Base-by-base conservation (phyloP, 2,888 invertebrate species). In the Seladonia tumulorum region DNA sequence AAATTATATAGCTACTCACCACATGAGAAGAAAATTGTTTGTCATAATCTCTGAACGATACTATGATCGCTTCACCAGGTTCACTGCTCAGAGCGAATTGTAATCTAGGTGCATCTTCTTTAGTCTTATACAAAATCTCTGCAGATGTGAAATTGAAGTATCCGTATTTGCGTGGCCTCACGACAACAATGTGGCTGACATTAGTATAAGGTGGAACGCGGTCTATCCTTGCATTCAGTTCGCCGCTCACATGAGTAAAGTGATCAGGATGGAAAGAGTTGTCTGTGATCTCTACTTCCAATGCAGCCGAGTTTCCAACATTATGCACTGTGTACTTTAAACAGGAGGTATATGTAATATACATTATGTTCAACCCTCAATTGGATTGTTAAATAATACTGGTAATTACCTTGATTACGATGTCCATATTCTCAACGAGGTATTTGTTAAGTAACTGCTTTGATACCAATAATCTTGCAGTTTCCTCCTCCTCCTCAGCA, bases 61-160 rank as follows among this genome's bases (percentile, higher is more conserved):
- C 98, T 93, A 99, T 98, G 80, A 98, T 98, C 88, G 99, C 99
- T 95, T 99, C 98, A 81, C 99, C 99, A 12, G 99, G 99, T 90
- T 99, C 98, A 91, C 99, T 99, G 92, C 97, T 97, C 86, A 96
- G 96, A 39, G 96, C 96, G 80, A 95, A 93, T 85, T 95, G 95
- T 39, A 85, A 97, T 94, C 97, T 98, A 95, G 97, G 96, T 60
- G 97, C 96, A 93, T 98, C 98, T 95, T 99, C 99, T 86, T 97
- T 97, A 72, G 97, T 96, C 92, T 97, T 97, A 96, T 99, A 99
- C 71, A 97, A 97, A 81, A 99, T 96, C 95, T 99, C 98, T 87
- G 99, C 99, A 77, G 99, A 97, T 3, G 99, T 98, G 95, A 99
- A 99, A 95, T 99, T 99, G 96, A 99, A 99, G 95, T 98, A 98